phyloP scores from a whole-genome alignment of 2,797 vertebrate genomes.

The Pygocentrus nattereri region DNA sequence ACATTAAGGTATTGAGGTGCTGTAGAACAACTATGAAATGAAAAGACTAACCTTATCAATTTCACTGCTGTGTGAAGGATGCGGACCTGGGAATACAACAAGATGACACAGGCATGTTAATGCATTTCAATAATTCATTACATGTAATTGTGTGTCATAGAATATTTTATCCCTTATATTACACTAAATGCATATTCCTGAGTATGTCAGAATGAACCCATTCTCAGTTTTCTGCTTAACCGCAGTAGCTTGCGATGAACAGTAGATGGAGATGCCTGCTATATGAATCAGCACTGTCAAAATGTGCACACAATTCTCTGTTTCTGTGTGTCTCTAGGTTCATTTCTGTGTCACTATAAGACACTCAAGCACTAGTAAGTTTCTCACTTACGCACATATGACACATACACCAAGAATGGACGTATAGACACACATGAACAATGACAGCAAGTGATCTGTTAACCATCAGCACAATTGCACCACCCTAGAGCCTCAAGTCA shows the following conservation, averaged over 20 bases:
- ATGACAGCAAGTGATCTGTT: slow-evolving; percentile 38
- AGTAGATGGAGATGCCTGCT: slow-evolving; percentile 80
- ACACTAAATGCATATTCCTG: neutral
- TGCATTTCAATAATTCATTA: slow-evolving; percentile 10
- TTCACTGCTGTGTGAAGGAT: slow-evolving; percentile 78
- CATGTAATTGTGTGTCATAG: slow-evolving; percentile 40
- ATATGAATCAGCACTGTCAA: slow-evolving; percentile 69
- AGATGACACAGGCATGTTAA: slow-evolving; percentile 52
- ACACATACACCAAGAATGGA: slow-evolving; percentile 11
- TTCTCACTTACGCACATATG: neutral
- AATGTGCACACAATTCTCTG: slow-evolving; percentile 62
- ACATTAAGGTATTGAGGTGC: neutral
- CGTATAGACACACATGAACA: slow-evolving; percentile 11
- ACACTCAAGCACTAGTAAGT: neutral
- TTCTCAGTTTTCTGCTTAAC: slow-evolving; percentile 26
- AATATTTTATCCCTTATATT: neutral
- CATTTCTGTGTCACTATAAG: neutral
- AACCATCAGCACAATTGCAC: slow-evolving; percentile 22
- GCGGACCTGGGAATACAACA: slow-evolving; percentile 73
- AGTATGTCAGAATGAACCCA: neutral
- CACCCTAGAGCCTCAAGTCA: slow-evolving; percentile 35
- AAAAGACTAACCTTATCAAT: slow-evolving; percentile 81
- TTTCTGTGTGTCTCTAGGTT: slow-evolving; percentile 20
- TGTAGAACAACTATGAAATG: slow-evolving; percentile 40
- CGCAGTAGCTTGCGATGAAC: slow-evolving; percentile 75